Evolutionary conservation across 2,888 invertebrate species (phyloP).

Genomic region (Lobophora halterata): DNA sequence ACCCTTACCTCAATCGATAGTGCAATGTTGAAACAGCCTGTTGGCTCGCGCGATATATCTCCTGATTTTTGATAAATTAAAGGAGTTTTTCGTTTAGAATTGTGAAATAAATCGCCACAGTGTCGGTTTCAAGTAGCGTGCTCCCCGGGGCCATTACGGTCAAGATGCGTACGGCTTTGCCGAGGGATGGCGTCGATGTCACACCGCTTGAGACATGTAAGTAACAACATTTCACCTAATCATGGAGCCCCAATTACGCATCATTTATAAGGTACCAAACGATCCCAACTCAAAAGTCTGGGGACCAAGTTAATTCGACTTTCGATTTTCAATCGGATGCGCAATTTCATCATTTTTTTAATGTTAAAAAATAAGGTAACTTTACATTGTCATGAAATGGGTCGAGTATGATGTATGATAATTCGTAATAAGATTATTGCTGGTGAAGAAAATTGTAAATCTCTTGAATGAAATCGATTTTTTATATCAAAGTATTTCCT

Average conservation of each 20-base stretch:
- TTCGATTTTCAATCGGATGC: no score
- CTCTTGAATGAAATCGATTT: no score
- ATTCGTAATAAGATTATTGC: no score
- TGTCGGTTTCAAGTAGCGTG: slow-evolving; percentile 73
- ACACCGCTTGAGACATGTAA: slow-evolving; percentile 77
- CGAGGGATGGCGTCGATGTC: slow-evolving; percentile 81
- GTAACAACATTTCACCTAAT: slow-evolving; percentile 39
- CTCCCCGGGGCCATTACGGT: slow-evolving; percentile 68
- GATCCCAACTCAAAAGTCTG: background rate
- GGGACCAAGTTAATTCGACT: no score
- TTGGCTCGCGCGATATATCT: slow-evolving; percentile 58
- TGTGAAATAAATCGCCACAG: slow-evolving; percentile 55
- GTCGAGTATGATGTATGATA: no score
- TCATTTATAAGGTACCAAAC: slow-evolving; percentile 18
- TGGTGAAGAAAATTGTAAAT: no score
- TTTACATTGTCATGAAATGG: background rate
- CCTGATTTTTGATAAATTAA: slow-evolving; percentile 45
- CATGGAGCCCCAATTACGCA: slow-evolving; percentile 31
- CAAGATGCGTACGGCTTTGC: slow-evolving; percentile 77
- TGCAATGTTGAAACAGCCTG: slow-evolving; percentile 72
- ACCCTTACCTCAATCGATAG: slow-evolving; percentile 64
- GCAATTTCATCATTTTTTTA: background rate
- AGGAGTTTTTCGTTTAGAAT: slow-evolving; percentile 42
- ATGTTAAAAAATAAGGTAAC: background rate
- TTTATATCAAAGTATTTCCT: no score